Base-by-base conservation (phyloP, 2,113 vertebrate species). In the Gobiocypris rarus region DNA sequence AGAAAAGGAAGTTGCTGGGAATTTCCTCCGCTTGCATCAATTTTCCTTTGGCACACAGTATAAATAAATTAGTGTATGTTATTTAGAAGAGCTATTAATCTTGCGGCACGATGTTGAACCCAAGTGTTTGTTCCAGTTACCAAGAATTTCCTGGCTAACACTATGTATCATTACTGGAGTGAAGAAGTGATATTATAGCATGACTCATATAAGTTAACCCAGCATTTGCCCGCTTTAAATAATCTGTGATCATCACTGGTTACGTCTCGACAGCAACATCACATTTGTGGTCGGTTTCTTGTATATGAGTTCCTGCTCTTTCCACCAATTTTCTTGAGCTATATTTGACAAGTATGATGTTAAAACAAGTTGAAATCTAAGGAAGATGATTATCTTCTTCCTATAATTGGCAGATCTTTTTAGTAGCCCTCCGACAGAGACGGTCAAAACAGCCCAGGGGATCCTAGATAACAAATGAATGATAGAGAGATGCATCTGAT, bases 91-190 rank as follows among this genome's bases (percentile, higher is more conserved):
- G 31, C 26, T 63, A 61, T 85, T 61, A 65, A 75, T 73, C 76
- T 70, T 58, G 74, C 31, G 31, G n/a, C 48, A 52, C 34, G 7
- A 52, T 31, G 61, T 70, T 73, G 74, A 34, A 58, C 54, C 28
- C 4, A n/a, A 38, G 15, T 61, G 75, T 82, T 82, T 87, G 73
- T 84, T 87, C 54, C 67, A 85, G 52, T 76, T 9, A 83, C 43
- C 17, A 41, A 56, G 43, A 84, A 71, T 77, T 81, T 81, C 61
- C 78, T 81, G 59, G 78, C 78, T 65, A 67, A 34, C 78, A 22
- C 43, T 34, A 67, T 52, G 67, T 81, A 52, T 52, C 43, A 81
- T 81, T 81, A 65, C 26, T 52, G 61, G 26, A 82, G 22, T 9
- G 28, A 69, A 56, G 79, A 50, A 69, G 48, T 56, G 17, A 56